Base-by-base conservation (phyloP, 2,113 vertebrate species). In the Montifringilla adamsi region DNA sequence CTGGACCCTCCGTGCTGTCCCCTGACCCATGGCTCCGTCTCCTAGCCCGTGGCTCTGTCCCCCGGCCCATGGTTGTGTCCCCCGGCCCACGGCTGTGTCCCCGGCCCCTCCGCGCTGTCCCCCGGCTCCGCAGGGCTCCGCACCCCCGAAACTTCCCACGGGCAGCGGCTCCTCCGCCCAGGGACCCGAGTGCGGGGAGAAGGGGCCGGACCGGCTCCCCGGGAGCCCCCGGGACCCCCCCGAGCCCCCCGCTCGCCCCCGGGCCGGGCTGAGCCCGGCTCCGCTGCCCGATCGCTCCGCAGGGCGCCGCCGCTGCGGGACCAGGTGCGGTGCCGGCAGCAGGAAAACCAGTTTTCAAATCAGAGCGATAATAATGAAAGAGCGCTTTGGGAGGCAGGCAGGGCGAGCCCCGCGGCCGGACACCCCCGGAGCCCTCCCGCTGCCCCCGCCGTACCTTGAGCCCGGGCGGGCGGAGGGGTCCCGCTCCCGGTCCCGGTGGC, bases 101-200 rank as follows among this genome's bases (percentile, higher is more conserved):
- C 28, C 1, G 16, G 52, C 1, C 52, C 60, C 0, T 0, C 39
- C 39, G 39, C 39, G 39, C 39, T 37, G 37, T 37, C 19, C 53
- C 8, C 22, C 3, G n/a, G 33, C 6, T 0, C 19, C 44, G 11
- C 56, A 0, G 47, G 26, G 31, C 35, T 59, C 83, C 41, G n/a
- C 56, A 24, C 27, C 28, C 28, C 56, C 13, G 15, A 50, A 94
- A 87, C 68, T 74, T 87, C 50, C 68, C 49, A 27, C 23, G 43
- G 63, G 13, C 59, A 85, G 43, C 50, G 49, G 33, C 41, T 58
- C 30, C 50, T 53, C 56, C 35, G 4, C 56, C 31, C 21, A 21
- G 18, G 53, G 44, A 35, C 17, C 73, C 10, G 14, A 26, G 18
- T 7, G 13, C 7, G 11, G 24, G 11, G 12, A 21, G 9, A 52